phyloP scores from a whole-genome alignment of 2,888 invertebrate species.

The Andricus quercusramuli region DNA sequence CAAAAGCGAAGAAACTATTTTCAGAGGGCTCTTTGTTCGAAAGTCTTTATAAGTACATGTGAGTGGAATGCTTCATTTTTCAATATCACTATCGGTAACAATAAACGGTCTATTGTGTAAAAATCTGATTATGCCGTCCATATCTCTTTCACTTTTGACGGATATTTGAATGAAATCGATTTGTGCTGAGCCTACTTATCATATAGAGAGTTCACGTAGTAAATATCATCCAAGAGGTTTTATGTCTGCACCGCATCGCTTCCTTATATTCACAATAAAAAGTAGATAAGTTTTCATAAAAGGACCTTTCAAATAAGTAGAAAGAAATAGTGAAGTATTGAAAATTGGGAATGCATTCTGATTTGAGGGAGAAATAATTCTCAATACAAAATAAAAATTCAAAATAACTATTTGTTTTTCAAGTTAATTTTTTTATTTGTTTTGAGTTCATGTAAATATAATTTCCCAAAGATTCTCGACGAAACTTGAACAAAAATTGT shows the following conservation, averaged over 20 bases:
- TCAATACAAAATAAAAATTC: no score
- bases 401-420: no score
- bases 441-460: no score
- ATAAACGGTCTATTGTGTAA: constrained; percentile 6
- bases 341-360: neutral
- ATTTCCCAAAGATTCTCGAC: no score
- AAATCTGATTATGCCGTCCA: neutral
- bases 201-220: neutral
- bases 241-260: neutral
- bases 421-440: no score
- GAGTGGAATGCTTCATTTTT: neutral
- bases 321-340: neutral
- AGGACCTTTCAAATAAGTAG: neutral
- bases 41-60: neutral
- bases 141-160: neutral
- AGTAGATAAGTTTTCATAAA: neutral
- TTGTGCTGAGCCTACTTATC: neutral
- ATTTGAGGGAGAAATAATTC: no score
- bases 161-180: constrained; percentile 6
- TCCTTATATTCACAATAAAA: neutral
- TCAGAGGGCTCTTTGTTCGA: neutral
- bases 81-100: constrained; percentile 22
- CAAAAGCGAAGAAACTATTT: no score
- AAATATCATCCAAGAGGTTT: constrained; percentile 12
- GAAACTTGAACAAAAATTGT: no score